Evolutionary conservation across 1,140 invertebrate genomes (phyloP).

Genomic region (Drosophila eugracilis): DNA sequence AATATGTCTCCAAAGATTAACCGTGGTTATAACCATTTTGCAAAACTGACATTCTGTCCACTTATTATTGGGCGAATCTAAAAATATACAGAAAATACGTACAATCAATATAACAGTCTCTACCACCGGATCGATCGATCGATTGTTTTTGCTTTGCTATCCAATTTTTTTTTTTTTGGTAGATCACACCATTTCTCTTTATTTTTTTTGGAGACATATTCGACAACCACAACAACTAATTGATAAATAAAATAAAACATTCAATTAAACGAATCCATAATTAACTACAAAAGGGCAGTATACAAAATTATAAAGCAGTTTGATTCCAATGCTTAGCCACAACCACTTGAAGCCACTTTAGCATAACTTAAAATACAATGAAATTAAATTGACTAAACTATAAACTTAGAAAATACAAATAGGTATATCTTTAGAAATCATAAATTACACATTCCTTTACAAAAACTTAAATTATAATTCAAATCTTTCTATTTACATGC

Average conservation of each 20-base stretch:
- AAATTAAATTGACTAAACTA: slow-evolving; percentile 1
- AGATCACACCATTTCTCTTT: slow-evolving; percentile 32
- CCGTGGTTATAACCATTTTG: slow-evolving; percentile 85
- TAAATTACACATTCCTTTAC: background rate
- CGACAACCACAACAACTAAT: slow-evolving; percentile 53
- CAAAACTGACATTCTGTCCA: slow-evolving; percentile 85
- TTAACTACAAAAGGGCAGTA: background rate
- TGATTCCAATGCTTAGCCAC: background rate
- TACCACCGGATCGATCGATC: slow-evolving; percentile 10
- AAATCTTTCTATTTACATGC: no score
- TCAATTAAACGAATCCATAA: background rate
- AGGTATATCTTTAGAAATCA: no score
- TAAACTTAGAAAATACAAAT: background rate
- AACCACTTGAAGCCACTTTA: background rate
- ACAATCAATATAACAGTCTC: slow-evolving; percentile 57
- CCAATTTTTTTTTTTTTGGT: background rate
- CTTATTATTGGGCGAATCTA: slow-evolving; percentile 85
- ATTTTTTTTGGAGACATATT: slow-evolving; percentile 79
- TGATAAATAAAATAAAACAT: slow-evolving; percentile 6
- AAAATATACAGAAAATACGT: slow-evolving; percentile 84
- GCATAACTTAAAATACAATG: background rate
- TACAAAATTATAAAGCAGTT: background rate
- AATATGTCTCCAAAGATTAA: slow-evolving; percentile 85
- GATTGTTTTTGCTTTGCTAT: background rate
- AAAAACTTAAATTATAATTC: background rate